Percentiles rank a stretch among this genome's conserved stretches.
These are phyloP conservation scores for Megamerina dolium DNA, from an alignment of 2,888 invertebrate species.

Conservation along the genomic window DNA sequence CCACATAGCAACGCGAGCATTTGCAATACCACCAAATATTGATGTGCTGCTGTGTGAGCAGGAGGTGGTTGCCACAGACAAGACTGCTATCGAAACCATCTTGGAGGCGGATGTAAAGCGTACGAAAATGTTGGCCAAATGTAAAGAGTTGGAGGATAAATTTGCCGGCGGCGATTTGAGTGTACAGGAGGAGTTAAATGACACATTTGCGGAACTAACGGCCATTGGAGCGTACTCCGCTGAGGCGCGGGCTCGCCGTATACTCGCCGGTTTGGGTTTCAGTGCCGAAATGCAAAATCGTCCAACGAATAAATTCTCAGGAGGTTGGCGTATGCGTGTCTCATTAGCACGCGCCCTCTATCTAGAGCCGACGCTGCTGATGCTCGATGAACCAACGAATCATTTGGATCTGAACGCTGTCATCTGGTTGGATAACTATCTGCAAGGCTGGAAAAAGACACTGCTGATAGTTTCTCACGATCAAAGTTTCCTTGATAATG, in stretches of 20 bases:
- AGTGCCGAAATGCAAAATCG: conserved; percentile 83
- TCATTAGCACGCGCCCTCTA: conserved; percentile 94
- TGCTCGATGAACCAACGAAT: conserved; percentile 99
- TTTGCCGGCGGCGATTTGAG: conserved; percentile 67
- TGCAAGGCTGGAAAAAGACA: conserved; percentile 99
- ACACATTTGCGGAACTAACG: conserved; percentile 89
- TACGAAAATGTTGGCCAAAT: conserved; percentile 72
- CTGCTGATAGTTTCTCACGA: conserved; percentile 98
- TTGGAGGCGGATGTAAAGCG: conserved; percentile 90
- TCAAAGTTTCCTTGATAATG: conserved; percentile 98
- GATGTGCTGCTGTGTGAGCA: conserved; percentile 95
- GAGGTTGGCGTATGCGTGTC: conserved; percentile 99
- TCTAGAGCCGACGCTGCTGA: conserved; percentile 91
- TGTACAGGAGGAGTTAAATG: conserved; percentile 74
- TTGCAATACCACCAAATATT: conserved; percentile 92
- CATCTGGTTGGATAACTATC: conserved; percentile 98
- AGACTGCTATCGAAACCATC: conserved; percentile 88
- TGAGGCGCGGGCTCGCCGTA: conserved; percentile 91
- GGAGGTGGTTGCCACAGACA: conserved; percentile 93
- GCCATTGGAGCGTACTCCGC: conserved; percentile 98
- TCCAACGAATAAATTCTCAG: conserved; percentile 82
- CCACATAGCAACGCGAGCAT: conserved; percentile 84
- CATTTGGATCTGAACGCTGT: conserved; percentile 99
- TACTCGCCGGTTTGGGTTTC: conserved; percentile 96
- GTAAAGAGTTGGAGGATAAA: conserved; percentile 71